Percentiles rank a stretch among this genome's conserved stretches.
Conservation (phyloP, 2,113 vertebrate species). For the Tachysurus fulvidraco region DNA sequence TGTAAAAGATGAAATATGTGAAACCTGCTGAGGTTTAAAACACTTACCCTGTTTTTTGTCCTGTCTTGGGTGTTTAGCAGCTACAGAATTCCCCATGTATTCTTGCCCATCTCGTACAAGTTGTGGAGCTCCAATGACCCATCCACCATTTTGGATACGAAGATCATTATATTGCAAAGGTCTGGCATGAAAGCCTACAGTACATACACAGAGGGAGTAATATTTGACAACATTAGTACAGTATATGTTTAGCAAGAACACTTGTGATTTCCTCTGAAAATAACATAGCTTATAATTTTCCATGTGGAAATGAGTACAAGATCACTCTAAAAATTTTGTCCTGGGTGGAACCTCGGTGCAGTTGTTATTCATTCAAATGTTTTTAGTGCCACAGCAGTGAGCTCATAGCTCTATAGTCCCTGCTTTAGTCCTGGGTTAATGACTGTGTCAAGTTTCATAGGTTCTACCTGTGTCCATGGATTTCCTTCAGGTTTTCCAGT, state of each 20-base stretch:
- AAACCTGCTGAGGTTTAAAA: not conserved
- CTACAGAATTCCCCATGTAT: not conserved
- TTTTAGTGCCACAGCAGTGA: not conserved
- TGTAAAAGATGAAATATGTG: not conserved
- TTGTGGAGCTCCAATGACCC: conserved; percentile 16
- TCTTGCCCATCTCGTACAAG: conserved; percentile 22
- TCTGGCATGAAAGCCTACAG: conserved; percentile 39
- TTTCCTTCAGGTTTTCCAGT: not conserved
- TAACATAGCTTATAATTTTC: not conserved
- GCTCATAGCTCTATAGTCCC: not conserved
- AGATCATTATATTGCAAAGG: conserved; percentile 36
- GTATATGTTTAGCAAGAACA: not conserved
- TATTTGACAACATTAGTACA: not conserved
- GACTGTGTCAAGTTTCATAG: not conserved
- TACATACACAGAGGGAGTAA: not conserved
- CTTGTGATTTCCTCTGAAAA: not conserved
- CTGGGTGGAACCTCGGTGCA: not conserved
- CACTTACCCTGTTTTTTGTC: conserved; percentile 10
- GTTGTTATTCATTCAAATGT: not conserved
- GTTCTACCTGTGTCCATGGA: not conserved
- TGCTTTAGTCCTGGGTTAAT: not conserved
- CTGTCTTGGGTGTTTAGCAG: not conserved
- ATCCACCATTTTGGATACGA: conserved; percentile 24
- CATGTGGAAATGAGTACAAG: not conserved
- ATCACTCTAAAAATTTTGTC: not conserved